phyloP scores from a whole-genome alignment of 2,797 vertebrate genomes.

The Enteromius trimaculatus region DNA sequence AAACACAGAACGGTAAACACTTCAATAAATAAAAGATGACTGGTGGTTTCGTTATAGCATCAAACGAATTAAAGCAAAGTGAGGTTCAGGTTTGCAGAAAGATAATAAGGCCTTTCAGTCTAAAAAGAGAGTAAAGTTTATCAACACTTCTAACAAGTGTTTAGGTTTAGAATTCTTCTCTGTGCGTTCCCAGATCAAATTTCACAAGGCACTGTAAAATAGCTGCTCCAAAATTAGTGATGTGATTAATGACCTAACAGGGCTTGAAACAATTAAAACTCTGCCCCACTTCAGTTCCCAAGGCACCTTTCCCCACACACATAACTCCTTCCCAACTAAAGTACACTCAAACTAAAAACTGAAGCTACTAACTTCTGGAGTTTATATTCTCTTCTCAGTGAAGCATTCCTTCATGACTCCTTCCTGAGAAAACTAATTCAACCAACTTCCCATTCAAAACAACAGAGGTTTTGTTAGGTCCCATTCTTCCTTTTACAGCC shows the following conservation, averaged over 20 bases:
- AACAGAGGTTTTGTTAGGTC: constrained; percentile 5
- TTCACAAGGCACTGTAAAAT: constrained; percentile 45
- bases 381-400: not conserved
- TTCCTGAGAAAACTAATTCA: constrained; percentile 18
- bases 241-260: constrained; percentile 15
- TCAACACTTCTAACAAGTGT: not conserved
- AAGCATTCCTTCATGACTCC: constrained; percentile 4
- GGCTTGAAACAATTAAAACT: constrained; percentile 19
- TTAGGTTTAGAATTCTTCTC: not conserved
- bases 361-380: not conserved
- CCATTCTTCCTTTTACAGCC: constrained; percentile 33
- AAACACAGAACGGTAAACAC: constrained; percentile 51
- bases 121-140: constrained; percentile 63
- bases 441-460: constrained; percentile 33
- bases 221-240: constrained; percentile 3
- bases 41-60: constrained; percentile 22
- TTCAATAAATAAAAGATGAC: constrained; percentile 37
- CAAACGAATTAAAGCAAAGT: constrained; percentile 30
- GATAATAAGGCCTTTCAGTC: constrained; percentile 29
- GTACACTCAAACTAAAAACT: not conserved
- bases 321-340: not conserved
- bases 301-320: not conserved
- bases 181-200: constrained; percentile 16
- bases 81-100: constrained; percentile 29
- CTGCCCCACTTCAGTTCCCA: not conserved